Percentiles rank a stretch among this genome's conserved stretches.
Evolutionary conservation across 2,113 vertebrate genomes (phyloP).

Genomic region (Ariopsis seemanni): DNA sequence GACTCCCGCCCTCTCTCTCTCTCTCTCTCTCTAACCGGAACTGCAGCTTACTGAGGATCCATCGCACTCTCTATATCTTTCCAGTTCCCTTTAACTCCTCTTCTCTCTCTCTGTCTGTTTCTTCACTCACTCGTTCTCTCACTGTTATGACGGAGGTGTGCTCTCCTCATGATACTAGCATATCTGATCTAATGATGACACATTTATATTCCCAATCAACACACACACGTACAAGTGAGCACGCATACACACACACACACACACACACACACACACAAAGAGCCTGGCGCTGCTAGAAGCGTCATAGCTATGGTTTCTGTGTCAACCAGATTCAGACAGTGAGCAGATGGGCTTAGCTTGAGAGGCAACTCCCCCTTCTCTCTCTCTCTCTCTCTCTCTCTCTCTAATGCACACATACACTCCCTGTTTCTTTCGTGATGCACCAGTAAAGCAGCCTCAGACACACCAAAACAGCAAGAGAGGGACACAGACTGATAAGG

Average conservation of each 20-base stretch:
- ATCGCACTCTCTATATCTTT: constrained; percentile 21
- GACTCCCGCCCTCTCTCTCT: constrained; percentile 38
- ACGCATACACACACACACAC: background rate
- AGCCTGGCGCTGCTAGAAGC: constrained; percentile 14
- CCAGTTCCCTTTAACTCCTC: constrained; percentile 1
- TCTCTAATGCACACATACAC: constrained; percentile 11
- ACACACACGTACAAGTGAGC: background rate
- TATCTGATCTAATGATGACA: constrained; percentile 29
- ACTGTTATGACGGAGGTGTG: constrained; percentile 22
- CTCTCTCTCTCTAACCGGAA: constrained; percentile 37
- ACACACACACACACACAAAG: constrained; percentile 3
- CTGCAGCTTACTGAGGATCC: constrained; percentile 39
- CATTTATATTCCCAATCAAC: background rate
- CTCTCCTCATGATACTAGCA: constrained; percentile 6
- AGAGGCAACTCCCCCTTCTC: constrained; percentile 4
- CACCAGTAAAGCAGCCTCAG: background rate
- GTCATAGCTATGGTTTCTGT: constrained; percentile 38
- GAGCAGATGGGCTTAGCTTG: constrained; percentile 35
- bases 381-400: constrained; percentile 1
- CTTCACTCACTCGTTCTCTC: constrained; percentile 35
- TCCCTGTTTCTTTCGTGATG: background rate
- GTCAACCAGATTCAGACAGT: constrained; percentile 16
- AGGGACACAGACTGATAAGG: constrained; percentile 9
- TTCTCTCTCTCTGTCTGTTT: background rate
- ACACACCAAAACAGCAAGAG: constrained; percentile 5